Evolutionary conservation across 2,113 vertebrate genomes (phyloP), one percentile per base, ranked within the genome.

Genomic region (Nycticebus coucang): DNA sequence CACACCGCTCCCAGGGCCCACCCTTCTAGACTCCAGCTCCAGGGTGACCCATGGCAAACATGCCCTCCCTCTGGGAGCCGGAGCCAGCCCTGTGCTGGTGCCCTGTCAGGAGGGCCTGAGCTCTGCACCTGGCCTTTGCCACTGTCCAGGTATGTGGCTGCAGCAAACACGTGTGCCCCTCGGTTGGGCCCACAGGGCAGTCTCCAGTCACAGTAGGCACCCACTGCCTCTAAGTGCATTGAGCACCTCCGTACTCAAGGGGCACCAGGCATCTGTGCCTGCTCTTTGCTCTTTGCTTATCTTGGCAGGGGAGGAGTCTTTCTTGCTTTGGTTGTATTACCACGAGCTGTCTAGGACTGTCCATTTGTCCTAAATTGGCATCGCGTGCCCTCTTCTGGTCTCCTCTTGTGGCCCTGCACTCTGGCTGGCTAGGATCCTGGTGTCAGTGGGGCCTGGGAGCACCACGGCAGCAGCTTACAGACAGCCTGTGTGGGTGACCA

Each of bases 371-470:
- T 55, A 4, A 8, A 45, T 14, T 12, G 57, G 45, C 5, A 1
- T 1, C 13, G 2, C 0, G 0, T 3, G 41, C 26, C 26, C 13
- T 83, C 35, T 3, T 9, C 4, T 18, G 0, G 35, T 33, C 17
- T 12, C 19, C 57, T 13, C 7, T 21, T 28, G 0, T 2, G 7
- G 4, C 50, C 69, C 53, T 33, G 15, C 7, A 1, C 9, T 6
- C 45, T 2, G 45, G 82, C 59, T 5, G 64, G 35, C 82, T 30
- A 1, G 4, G 35, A 22, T 5, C 18, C 21, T 13, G 53, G 69
- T 5, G 81, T 26, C n/a, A 0, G 4, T 0, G 0, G 75, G 68
- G 35, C 24, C 12, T 21, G 30, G 28, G 33, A 13, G 75, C 15
- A 13, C 66, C 66, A 69, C 66, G n/a, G 66, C 24, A 5, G 0